phyloP scores from a whole-genome alignment of 2,888 invertebrate species.

The Lepidochitona cinerea region DNA sequence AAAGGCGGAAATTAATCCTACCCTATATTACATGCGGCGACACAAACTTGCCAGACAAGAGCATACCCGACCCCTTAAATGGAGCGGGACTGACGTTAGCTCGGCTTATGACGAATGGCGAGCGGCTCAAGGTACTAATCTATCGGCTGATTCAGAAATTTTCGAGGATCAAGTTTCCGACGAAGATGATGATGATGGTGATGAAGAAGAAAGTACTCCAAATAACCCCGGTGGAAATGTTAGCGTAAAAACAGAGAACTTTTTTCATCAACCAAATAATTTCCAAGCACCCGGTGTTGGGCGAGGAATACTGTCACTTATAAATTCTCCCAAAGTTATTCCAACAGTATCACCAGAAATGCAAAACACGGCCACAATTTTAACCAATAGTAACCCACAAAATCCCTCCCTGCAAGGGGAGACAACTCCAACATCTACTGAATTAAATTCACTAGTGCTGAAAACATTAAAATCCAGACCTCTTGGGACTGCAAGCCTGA shows the following conservation, averaged over 20 bases:
- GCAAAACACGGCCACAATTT: background rate
- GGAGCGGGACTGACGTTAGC: conserved; percentile 21
- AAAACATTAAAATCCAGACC: conserved; percentile 17
- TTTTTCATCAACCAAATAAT: too few relatives aligned
- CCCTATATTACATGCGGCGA: conserved; percentile 47
- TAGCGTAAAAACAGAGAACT: too few relatives aligned
- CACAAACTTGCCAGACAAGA: conserved; percentile 29
- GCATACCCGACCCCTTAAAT: conserved; percentile 29
- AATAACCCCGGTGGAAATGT: too few relatives aligned
- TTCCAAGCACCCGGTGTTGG: too few relatives aligned
- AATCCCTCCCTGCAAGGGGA: background rate
- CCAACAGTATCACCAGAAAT: too few relatives aligned
- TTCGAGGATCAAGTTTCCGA: conserved; percentile 21
- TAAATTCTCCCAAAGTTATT: too few relatives aligned
- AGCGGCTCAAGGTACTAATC: conserved; percentile 6
- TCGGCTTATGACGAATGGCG: background rate
- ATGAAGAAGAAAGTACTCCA: background rate
- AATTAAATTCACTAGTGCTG: conserved; percentile 19
- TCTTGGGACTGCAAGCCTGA: conserved; percentile 12
- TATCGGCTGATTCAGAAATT: conserved; percentile 17
- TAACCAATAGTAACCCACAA: background rate
- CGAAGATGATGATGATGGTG: conserved; percentile 15
- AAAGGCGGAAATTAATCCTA: conserved; percentile 51
- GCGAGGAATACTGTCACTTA: too few relatives aligned
- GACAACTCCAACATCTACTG: background rate